Evolutionary conservation across 2,797 vertebrate genomes (phyloP).

Genomic region (Cossypha dichroa): DNA sequence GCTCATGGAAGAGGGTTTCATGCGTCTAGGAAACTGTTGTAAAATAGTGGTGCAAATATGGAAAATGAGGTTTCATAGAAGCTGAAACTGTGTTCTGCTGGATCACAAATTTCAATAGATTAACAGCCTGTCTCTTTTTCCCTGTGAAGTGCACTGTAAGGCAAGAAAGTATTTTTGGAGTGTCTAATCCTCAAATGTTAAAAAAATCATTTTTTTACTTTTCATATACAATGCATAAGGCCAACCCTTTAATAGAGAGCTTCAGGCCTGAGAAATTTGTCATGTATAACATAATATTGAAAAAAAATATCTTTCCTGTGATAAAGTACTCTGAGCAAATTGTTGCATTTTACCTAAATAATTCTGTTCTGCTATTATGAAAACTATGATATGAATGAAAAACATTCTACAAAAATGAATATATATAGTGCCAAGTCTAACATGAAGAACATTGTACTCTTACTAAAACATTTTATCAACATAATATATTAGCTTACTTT

Average conservation of each 20-base stretch:
- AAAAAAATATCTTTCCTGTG: not conserved
- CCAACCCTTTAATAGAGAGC: not conserved
- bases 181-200: not conserved
- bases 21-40: not conserved
- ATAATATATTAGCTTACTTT: not conserved
- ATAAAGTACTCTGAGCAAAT: conserved; percentile 5
- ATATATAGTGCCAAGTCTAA: not conserved
- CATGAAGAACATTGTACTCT: not conserved
- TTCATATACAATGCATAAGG: not conserved
- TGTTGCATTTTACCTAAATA: conserved; percentile 49
- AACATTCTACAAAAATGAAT: conserved; percentile 9
- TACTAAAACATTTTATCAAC: not conserved
- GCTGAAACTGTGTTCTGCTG: not conserved
- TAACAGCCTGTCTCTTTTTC: not conserved
- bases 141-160: not conserved
- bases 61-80: not conserved
- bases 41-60: not conserved
- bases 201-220: conserved; percentile 6
- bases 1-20: not conserved
- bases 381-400: not conserved
- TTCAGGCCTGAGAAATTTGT: not conserved
- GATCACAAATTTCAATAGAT: not conserved
- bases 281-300: not conserved
- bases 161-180: not conserved
- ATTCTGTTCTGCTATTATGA: conserved; percentile 46